Base-by-base conservation (phyloP, 2,888 invertebrate genomes). In the Rhopalosiphum nymphaeae region DNA sequence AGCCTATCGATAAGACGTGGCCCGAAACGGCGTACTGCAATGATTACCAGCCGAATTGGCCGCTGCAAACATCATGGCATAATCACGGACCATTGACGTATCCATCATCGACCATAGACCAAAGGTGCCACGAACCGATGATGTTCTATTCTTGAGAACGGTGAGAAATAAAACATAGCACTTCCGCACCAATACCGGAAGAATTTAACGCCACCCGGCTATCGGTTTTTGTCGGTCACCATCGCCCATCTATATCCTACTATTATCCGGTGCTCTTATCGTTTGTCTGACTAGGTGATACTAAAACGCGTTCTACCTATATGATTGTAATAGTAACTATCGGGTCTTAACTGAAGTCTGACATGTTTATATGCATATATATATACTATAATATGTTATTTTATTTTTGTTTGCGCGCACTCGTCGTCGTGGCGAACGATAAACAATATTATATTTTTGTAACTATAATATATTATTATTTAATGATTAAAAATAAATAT, bases 81-180 rank as follows among this genome's bases (percentile, higher is more conserved):
- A 89, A 89, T 53, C 93, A 89, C 36, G 89, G 93, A 11, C 46
- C 93, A 26, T 9, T 93, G 84, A 53, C 92, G 10, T 92, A 92
- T 25, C 67, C 87, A 1, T 91, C 87, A 5, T 91, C 91, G n/a
- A 21, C 56, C 42, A 57, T 78, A 25, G 89, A 93, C 36, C 93
- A 90, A 36, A 85, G 49, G 46, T 91, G 85, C 53, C 94, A 94
- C 0, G 94, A 91, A 67, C 90, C 94, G 5, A 86, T 94, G 90
- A 94, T 94, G 89, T 94, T 94, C 90, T 94, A 86, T 61, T 91
- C 90, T 21, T 93, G 93, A 93, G 46, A 93, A 29, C 5, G 46
- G 86, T 13, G 13, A 86, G 86, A 86, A 44, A 86, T 26, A 44
- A 29, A 26, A 53, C 16, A 53, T 5, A 0, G 16, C 13, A 1